Evolutionary conservation across 2,113 vertebrate genomes (phyloP).

Genomic region (Lipophrys pholis): DNA sequence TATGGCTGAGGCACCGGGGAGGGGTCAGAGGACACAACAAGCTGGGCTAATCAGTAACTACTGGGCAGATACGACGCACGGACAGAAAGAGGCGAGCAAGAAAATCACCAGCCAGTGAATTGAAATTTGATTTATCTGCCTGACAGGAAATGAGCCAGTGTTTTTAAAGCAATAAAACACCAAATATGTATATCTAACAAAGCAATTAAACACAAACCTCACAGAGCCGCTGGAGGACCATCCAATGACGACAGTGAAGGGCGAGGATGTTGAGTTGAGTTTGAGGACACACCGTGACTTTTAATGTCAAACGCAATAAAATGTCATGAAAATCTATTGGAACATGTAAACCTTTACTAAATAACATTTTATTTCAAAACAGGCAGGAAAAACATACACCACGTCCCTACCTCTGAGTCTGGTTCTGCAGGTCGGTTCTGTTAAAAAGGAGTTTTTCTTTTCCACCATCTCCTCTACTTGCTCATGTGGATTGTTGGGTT

Average conservation of each 20-base stretch:
- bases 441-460: too few relatives aligned
- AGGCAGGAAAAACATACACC: too few relatives aligned
- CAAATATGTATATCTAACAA: background rate
- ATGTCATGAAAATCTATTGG: too few relatives aligned
- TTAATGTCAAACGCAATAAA: too few relatives aligned
- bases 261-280: too few relatives aligned
- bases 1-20: slow-evolving; percentile 54
- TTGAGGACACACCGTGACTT: too few relatives aligned
- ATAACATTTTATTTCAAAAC: too few relatives aligned
- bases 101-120: background rate
- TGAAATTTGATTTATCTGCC: slow-evolving; percentile 22
- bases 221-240: background rate
- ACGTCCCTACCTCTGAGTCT: too few relatives aligned
- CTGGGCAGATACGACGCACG: slow-evolving; percentile 26
- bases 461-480: too few relatives aligned
- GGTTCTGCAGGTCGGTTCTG: too few relatives aligned
- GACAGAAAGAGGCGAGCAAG: slow-evolving; percentile 22
- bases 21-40: slow-evolving; percentile 68
- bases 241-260: slow-evolving; percentile 1
- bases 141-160: slow-evolving; percentile 20
- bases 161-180: slow-evolving; percentile 17
- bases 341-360: too few relatives aligned
- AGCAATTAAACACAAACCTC: background rate
- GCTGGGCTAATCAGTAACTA: slow-evolving; percentile 78
- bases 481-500: too few relatives aligned